Evolutionary conservation across 2,888 invertebrate species (phyloP), one percentile per base, ranked within the genome.

Genomic region (Mesochorus sp.): DNA sequence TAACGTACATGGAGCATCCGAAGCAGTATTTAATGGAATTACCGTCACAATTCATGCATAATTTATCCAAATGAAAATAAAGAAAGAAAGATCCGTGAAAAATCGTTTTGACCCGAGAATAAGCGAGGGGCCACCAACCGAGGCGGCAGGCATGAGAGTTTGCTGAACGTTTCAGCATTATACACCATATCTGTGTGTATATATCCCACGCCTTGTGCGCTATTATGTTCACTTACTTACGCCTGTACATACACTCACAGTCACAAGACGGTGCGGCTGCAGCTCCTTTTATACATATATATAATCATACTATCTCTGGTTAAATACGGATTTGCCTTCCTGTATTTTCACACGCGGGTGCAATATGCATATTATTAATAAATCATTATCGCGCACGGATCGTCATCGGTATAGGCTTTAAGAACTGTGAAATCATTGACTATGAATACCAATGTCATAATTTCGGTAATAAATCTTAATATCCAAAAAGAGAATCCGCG

Each of bases 71-170:
- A 8, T 28, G 12, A 31, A 62, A 42, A 19, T 17, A 4, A 31
- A 26, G 24, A 14, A 39, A 71, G 72, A 61, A 55, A 39, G 61
- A 53, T 37, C 17, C n/a, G 51, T 76, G 71, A 57, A 70, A 68
- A 59, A 62, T 68, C 1, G 51, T 59, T 67, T 74, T 68, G 74
- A 68, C 68, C 68, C 61, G 34, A 34, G 66, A 14, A 57, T 47
- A 34, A 66, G 59, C n/a, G n/a, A 73, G 57, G 55, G 64, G 34
- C 47, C 57, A 51, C 2, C 39, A 31, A 28, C 51, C 51, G 39
- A 61, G 59, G 49, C 37, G 34, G 55, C 53, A 17, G 24, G 37
- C 21, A 57, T 37, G 37, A 12, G 34, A 57, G 19, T 57, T 37
- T 12, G 34, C 37, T 37, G 24, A 34, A 12, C 10, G 34, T 34